Evolutionary conservation across 2,888 invertebrate genomes (phyloP).

Genomic region (Oscheius sp.): DNA sequence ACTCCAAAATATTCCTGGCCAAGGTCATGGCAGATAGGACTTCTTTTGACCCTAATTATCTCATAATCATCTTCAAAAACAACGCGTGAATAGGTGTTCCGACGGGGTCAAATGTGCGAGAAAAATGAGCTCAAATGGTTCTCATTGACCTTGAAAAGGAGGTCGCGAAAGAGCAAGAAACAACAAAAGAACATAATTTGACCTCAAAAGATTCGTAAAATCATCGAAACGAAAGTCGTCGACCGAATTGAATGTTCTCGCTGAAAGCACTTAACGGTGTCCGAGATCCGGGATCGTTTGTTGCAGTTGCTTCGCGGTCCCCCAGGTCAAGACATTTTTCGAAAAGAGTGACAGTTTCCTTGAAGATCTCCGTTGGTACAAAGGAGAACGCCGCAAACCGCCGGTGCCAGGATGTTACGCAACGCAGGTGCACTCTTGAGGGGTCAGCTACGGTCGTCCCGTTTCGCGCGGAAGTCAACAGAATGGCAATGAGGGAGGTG

Average conservation of each 20-base stretch:
- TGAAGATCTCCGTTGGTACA: constrained; percentile 18
- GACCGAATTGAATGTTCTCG: constrained; percentile 9
- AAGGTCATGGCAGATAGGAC: neutral
- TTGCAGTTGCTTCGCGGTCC: constrained; percentile 19
- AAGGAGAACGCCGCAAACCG: constrained; percentile 25
- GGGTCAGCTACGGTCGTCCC: constrained; percentile 20
- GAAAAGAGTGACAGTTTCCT: constrained; percentile 19
- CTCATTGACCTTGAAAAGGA: neutral
- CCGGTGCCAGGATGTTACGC: constrained; percentile 27
- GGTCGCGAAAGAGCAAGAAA: neutral
- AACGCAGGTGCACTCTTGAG: constrained; percentile 25
- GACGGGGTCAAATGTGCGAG: too few species aligned
- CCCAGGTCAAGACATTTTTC: constrained; percentile 15
- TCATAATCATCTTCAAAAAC: neutral
- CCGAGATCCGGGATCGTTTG: constrained; percentile 12
- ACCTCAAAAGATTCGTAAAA: neutral
- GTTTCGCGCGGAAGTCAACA: constrained; percentile 24
- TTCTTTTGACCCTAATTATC: neutral
- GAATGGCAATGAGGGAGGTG: constrained; percentile 6
- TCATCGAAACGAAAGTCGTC: neutral
- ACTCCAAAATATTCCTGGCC: constrained; percentile 19
- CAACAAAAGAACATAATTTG: neutral
- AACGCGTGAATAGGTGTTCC: neutral
- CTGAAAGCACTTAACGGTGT: neutral
- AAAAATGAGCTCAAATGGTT: neutral